A percentile compares a stretch with the other conserved stretches of the same genome.
Conservation (phyloP, 2,888 invertebrate species). For the Macroteleia sp. region DNA sequence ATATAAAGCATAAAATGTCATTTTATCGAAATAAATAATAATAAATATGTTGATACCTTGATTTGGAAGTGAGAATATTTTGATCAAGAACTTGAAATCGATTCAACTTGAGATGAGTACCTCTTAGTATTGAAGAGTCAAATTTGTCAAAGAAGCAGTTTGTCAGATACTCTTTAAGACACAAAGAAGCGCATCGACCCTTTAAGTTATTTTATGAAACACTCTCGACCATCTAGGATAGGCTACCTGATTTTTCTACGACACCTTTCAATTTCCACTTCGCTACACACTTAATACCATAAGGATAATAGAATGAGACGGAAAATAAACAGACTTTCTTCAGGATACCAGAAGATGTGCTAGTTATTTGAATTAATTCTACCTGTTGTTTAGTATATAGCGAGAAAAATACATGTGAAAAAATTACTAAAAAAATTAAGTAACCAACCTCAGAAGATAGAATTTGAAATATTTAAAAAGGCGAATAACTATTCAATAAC, state of each 20-base stretch:
- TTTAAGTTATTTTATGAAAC: constrained; percentile 25
- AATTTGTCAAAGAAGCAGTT: constrained; percentile 37
- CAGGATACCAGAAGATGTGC: neutral
- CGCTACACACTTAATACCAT: constrained; percentile 15
- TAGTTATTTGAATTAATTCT: too few relatives aligned
- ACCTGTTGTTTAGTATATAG: too few relatives aligned
- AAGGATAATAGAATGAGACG: neutral
- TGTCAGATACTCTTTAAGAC: constrained; percentile 12
- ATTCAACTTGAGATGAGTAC: neutral
- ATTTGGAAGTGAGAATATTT: neutral
- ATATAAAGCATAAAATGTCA: too few relatives aligned
- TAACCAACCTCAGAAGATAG: too few relatives aligned
- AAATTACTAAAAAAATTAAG: too few relatives aligned
- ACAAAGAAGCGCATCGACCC: constrained; percentile 10
- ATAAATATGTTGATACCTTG: too few relatives aligned
- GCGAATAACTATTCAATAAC: too few relatives aligned
- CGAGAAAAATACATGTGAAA: too few relatives aligned
- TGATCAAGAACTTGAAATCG: neutral
- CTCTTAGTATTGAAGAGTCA: neutral
- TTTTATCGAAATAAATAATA: too few relatives aligned
- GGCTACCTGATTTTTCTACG: constrained; percentile 45
- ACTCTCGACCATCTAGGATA: constrained; percentile 2
- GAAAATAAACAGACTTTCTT: constrained; percentile 27
- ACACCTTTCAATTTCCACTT: constrained; percentile 49
- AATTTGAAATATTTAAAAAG: too few relatives aligned